Base-by-base conservation (phyloP, 1,140 invertebrate species). In the Leguminivora glycinivorella region DNA sequence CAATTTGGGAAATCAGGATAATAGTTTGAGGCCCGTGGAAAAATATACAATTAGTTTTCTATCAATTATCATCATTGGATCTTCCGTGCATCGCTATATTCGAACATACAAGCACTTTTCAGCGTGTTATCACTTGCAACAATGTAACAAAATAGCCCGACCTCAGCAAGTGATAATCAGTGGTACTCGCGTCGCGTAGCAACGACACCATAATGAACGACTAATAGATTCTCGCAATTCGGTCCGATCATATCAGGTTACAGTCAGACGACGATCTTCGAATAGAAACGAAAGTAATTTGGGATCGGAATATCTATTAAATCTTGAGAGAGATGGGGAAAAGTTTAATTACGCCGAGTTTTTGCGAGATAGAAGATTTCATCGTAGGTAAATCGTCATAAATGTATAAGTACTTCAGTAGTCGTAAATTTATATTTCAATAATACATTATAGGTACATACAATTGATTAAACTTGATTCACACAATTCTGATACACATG, bases 181-280 rank as follows among this genome's bases (percentile, higher is more conserved):
- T 63, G 58, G 4, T 63, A 12, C 12, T 38, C 34, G 34, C 10
- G n/a, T n/a, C n/a, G 34, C 25, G 25, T 58, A 26, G 58, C 10
- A 29, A 60, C 58, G 17, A 63, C 17, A 29, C 26, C 58, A 63
- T 34, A 63, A 63, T 63, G 29, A 19, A 31, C 58, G 1, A 14
- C 58, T 63, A 63, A 63, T 63, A 29, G 26, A 63, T 29, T 63
- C 58, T 26, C 26, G 26, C 58, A 63, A 19, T 63, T 63, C 58
- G 17, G 10, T 31, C 26, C 12, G 26, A 29, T n/a, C 14, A 17
- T 22, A 52, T 52, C 47, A 52, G 47, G 17, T 52, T 52, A 22
- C 47, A 10, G 2, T 19, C 47, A 52, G 47, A 52, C 47, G 19
- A 7, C 43, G 43, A 22, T 22, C 6, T 52, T 52, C 17, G 47